Evolutionary conservation across 2,888 invertebrate species (phyloP).

Genomic region (Megamerina dolium): DNA sequence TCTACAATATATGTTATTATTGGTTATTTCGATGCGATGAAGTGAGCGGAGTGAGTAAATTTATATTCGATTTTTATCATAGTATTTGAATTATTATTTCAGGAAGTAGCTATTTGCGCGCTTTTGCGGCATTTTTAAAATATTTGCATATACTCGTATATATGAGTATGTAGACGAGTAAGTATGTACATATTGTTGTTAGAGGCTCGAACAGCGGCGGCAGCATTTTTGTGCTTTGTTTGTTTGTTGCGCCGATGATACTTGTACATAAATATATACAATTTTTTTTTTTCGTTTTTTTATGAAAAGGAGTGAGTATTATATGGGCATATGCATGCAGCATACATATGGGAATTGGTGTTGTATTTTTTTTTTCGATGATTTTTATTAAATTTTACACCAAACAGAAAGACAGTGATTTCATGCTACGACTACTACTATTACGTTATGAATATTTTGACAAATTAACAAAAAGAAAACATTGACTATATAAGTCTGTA

Average conservation of each 20-base stretch:
- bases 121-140: slow-evolving; percentile 27
- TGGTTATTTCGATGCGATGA: too few species aligned
- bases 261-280: neutral
- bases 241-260: neutral
- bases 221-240: neutral
- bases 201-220: neutral
- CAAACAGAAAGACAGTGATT: too few species aligned
- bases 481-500: too few species aligned
- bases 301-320: too few species aligned
- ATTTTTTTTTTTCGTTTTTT: too few species aligned
- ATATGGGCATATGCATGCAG: too few species aligned
- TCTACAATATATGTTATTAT: too few species aligned
- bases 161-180: neutral
- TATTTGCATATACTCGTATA: slow-evolving; percentile 37
- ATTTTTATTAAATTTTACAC: too few species aligned
- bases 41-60: slow-evolving; percentile 1
- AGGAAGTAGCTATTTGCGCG: slow-evolving; percentile 47
- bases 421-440: too few species aligned
- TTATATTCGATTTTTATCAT: slow-evolving; percentile 40
- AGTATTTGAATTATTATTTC: slow-evolving; percentile 45
- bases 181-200: neutral
- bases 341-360: too few species aligned
- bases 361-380: too few species aligned
- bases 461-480: neutral
- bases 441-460: too few species aligned